phyloP scores from a whole-genome alignment of 2,113 vertebrate genomes.

The Chloebia gouldiae region DNA sequence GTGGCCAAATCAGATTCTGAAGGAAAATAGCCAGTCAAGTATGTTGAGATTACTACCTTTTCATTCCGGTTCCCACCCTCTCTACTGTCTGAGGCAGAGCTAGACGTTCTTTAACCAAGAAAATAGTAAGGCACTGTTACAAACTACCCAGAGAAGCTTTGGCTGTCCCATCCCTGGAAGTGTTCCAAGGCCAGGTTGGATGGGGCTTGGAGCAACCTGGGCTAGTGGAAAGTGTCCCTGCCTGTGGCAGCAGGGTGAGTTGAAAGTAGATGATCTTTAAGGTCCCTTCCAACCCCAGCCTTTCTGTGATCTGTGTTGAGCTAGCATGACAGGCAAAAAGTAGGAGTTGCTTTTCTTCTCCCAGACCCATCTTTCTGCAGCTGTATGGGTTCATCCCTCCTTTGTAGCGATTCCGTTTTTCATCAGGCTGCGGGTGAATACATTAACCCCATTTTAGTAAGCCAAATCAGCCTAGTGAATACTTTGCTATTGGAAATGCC shows the following conservation, averaged over 20 bases:
- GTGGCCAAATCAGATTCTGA: background rate
- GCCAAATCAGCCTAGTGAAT: background rate
- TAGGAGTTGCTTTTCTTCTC: background rate
- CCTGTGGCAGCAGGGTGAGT: background rate
- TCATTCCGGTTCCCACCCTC: background rate
- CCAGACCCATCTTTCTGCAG: background rate
- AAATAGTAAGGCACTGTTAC: background rate
- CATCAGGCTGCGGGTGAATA: accelerated
- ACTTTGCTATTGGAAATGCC: accelerated
- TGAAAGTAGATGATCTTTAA: background rate
- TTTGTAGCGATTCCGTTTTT: background rate
- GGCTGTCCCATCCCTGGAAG: background rate
- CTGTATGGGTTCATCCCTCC: background rate
- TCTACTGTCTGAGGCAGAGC: background rate
- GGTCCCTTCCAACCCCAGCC: background rate
- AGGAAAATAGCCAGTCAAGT: background rate
- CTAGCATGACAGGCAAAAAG: background rate
- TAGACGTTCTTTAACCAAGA: background rate
- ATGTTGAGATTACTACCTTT: background rate
- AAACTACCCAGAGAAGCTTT: background rate
- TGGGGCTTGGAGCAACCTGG: background rate
- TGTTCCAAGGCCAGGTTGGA: background rate
- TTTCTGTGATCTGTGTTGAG: background rate
- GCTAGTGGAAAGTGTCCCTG: background rate
- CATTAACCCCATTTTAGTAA: background rate